Percentiles rank a stretch among this genome's conserved stretches.
Conservation (phyloP, 1,140 invertebrate species). For the Dysdera silvatica region DNA sequence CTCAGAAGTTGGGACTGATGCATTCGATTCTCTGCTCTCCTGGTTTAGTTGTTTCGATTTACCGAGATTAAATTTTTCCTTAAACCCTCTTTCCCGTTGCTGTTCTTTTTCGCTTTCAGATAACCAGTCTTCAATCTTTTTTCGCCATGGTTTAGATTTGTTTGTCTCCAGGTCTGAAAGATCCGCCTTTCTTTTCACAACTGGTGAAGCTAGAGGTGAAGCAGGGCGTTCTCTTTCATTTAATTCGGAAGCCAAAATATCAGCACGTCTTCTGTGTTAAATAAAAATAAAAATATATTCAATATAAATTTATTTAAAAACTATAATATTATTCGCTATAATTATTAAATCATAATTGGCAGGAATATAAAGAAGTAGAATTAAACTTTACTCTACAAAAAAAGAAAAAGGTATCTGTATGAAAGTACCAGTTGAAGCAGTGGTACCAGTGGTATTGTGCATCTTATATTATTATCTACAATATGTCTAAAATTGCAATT, state of each 20-base stretch:
- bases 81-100: slow-evolving; percentile 26
- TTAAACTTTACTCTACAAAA: too few species aligned
- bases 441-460: too few species aligned
- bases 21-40: slow-evolving; percentile 18
- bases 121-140: slow-evolving; percentile 84
- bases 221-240: slow-evolving; percentile 59
- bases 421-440: too few species aligned
- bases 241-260: slow-evolving; percentile 61
- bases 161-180: neutral
- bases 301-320: too few species aligned
- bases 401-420: too few species aligned
- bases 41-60: slow-evolving; percentile 31
- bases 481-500: too few species aligned
- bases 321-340: too few species aligned
- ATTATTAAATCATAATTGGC: too few species aligned
- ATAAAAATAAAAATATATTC: too few species aligned
- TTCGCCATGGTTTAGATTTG: slow-evolving; percentile 59
- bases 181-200: slow-evolving; percentile 33
- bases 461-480: too few species aligned
- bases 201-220: slow-evolving; percentile 53
- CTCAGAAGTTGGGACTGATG: slow-evolving; percentile 7
- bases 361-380: too few species aligned
- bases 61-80: slow-evolving; percentile 23
- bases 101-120: slow-evolving; percentile 78
- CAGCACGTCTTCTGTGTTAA: slow-evolving; percentile 56